Evolutionary conservation across 2,888 invertebrate species (phyloP), one percentile per base, ranked within the genome.

Genomic region (Vesta saturnalis): DNA sequence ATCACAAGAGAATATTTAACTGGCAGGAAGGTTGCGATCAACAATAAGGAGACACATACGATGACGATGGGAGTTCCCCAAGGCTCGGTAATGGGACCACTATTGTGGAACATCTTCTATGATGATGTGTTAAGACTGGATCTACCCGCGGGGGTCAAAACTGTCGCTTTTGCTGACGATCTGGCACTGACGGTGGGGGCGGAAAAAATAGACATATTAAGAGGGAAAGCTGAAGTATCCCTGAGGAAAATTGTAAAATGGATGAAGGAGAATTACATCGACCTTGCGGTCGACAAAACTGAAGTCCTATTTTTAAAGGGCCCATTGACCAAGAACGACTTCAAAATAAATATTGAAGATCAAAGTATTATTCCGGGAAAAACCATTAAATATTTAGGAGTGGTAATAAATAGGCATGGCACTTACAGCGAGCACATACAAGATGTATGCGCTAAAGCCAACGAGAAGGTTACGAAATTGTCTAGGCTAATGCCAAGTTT

Each of bases 401-500:
- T 55, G 4, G n/a, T 12, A 1, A 3, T 55, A 2, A 21, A 55
- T 14, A 14, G 23, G 8, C 5, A n/a, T 12, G 1, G 6, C 1
- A 5, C 10, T 2, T 19, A 19, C 19, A 35, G 16, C 1, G 5
- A 15, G 3, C 60, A 60, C 21, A 18, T 52, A 1, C 22, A 12
- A 23, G 23, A 12, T 5, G 49, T 18, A 5, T n/a, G 3, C 39
- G 65, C 62, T 6, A 67, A 43, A 18, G 60, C 69, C 10, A 22
- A 52, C 10, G 64, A 15, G 23, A 46, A 8, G 1, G 1, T 21
- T 12, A 39, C 39, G 1, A 56, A 59, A 1, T 35, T 72, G 1
- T 8, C n/a, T 0, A 18, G 56, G 43, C 8, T 72, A 1, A 66
- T 70, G 67, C 68, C 71, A 10, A 72, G 72, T 8, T 59, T 69